Conservation (phyloP, 2,113 vertebrate genomes). For the Heteronetta atricapilla region DNA sequence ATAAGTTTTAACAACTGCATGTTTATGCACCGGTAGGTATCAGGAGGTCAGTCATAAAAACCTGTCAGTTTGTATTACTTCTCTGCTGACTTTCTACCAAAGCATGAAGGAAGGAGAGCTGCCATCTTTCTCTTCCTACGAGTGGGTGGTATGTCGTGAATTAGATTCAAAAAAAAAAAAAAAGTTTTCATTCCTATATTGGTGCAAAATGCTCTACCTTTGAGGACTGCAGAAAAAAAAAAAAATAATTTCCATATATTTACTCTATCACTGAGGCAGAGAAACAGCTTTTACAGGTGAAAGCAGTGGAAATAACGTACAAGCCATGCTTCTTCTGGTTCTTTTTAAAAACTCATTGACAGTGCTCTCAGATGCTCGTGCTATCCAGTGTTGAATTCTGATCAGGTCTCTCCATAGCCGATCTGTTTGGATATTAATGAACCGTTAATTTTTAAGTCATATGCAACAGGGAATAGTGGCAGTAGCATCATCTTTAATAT, state of each 20-base stretch:
- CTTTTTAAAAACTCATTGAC: neutral
- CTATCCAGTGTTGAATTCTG: neutral
- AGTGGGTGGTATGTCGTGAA: neutral
- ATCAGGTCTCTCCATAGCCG: neutral
- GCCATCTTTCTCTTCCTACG: neutral
- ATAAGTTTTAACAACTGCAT: constrained; percentile 54
- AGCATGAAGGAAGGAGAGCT: constrained; percentile 22
- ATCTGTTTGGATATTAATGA: constrained; percentile 43
- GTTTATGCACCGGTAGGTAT: constrained; percentile 62
- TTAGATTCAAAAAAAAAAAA: neutral
- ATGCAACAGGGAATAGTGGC: constrained; percentile 2
- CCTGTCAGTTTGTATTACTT: constrained; percentile 62
- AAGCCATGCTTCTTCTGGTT: neutral
- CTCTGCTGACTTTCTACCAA: constrained; percentile 43
- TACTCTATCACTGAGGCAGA: neutral
- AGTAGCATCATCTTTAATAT: neutral
- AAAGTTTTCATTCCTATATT: neutral
- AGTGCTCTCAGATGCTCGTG: neutral
- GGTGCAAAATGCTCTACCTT: neutral
- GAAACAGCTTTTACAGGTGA: neutral
- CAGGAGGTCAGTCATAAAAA: constrained; percentile 66
- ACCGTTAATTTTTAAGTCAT: constrained; percentile 34
- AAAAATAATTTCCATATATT: neutral
- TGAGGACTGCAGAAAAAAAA: neutral
- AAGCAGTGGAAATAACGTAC: neutral